Evolutionary conservation across 1,140 invertebrate genomes (phyloP).

Genomic region (Brachionus sp.): DNA sequence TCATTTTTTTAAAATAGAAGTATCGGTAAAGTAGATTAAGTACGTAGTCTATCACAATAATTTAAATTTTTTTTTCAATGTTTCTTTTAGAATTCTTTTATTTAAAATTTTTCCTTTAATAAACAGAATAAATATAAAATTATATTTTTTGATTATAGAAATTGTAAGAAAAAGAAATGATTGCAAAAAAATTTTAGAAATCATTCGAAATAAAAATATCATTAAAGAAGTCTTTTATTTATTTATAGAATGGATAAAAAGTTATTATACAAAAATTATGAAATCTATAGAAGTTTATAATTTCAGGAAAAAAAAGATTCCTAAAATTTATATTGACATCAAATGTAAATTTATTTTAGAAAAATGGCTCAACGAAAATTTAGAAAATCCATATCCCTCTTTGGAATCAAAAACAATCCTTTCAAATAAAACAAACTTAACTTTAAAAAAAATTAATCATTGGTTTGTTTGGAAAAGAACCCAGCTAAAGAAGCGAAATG

Average conservation of each 20-base stretch:
- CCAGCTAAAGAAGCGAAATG: background rate
- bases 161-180: background rate
- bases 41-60: background rate
- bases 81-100: background rate
- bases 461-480: constrained; percentile 11
- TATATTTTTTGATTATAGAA: background rate
- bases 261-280: background rate
- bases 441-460: background rate
- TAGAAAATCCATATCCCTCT: background rate
- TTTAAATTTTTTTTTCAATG: background rate
- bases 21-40: background rate
- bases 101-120: background rate
- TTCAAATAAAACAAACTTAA: background rate
- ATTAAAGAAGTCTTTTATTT: constrained; percentile 1
- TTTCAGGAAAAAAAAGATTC: background rate
- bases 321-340: background rate
- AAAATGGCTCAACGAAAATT: background rate
- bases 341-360: background rate
- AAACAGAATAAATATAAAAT: background rate
- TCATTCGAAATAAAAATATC: background rate
- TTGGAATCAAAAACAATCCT: background rate
- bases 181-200: background rate
- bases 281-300: background rate
- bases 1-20: background rate
- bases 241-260: background rate